Conservation (phyloP, 2,113 vertebrate genomes). For the Cinclus mexicanus region DNA sequence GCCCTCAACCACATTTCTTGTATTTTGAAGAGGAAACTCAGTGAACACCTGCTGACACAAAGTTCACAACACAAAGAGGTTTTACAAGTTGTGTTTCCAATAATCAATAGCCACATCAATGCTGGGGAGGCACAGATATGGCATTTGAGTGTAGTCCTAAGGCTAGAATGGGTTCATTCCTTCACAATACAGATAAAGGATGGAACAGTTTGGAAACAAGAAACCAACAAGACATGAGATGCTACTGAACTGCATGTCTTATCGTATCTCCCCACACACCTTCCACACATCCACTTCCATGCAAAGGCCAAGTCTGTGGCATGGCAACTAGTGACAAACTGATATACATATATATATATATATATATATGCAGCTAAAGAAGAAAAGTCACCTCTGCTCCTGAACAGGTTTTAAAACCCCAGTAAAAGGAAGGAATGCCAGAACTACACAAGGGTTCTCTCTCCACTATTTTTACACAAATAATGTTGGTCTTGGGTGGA, state of each 20-base stretch:
- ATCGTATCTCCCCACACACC: neutral
- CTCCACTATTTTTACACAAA: neutral
- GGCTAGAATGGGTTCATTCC: neutral
- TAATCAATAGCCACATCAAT: neutral
- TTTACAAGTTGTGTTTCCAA: neutral
- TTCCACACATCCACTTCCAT: neutral
- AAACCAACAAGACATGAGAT: accelerated
- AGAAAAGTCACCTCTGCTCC: neutral
- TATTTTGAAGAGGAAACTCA: neutral
- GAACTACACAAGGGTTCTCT: neutral
- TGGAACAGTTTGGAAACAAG: neutral
- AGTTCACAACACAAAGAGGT: neutral
- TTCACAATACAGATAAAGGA: neutral
- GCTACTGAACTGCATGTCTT: neutral
- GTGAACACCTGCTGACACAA: neutral
- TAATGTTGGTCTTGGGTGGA: neutral
- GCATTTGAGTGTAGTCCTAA: too few species aligned
- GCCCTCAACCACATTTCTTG: neutral
- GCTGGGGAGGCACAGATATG: neutral
- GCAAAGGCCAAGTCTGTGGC: neutral
- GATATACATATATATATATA: neutral
- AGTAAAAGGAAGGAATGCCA: neutral
- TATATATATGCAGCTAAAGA: neutral
- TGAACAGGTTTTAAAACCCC: neutral
- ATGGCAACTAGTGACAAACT: neutral